Evolutionary conservation across 2,888 invertebrate genomes (phyloP).

Genomic region (Eupithecia subfuscata): DNA sequence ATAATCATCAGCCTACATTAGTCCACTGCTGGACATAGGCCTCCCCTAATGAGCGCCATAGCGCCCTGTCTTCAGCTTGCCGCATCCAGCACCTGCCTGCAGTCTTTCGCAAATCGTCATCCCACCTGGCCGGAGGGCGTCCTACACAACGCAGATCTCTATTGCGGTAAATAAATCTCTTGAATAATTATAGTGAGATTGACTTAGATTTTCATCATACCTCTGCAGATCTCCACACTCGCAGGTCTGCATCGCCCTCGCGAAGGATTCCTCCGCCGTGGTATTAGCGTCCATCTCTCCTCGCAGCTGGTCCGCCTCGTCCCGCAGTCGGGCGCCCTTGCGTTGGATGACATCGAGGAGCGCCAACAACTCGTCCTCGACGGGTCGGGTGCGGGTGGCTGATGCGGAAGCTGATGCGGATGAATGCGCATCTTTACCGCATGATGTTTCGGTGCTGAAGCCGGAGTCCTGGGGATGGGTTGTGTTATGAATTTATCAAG

Average conservation of each 20-base stretch:
- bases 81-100: no score
- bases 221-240: constrained; percentile 51
- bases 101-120: no score
- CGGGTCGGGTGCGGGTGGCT: constrained; percentile 83
- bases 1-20: no score
- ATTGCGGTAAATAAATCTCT: no score
- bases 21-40: no score
- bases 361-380: constrained; percentile 92
- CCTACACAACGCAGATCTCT: no score
- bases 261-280: constrained; percentile 87
- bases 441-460: constrained; percentile 94
- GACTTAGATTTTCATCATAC: constrained; percentile 12
- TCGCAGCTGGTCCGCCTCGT: constrained; percentile 88
- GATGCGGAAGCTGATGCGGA: constrained; percentile 84
- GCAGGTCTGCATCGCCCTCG: constrained; percentile 70
- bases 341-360: constrained; percentile 94
- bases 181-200: no score
- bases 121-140: no score
- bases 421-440: constrained; percentile 91
- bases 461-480: constrained; percentile 87
- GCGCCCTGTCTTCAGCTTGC: no score
- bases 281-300: constrained; percentile 70
- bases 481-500: neutral
- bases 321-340: constrained; percentile 87
- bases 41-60: no score